A percentile compares a stretch with the other conserved stretches of the same genome.
Evolutionary conservation across 2,888 invertebrate species (phyloP).

Genomic region (Scotopteryx bipunctaria): DNA sequence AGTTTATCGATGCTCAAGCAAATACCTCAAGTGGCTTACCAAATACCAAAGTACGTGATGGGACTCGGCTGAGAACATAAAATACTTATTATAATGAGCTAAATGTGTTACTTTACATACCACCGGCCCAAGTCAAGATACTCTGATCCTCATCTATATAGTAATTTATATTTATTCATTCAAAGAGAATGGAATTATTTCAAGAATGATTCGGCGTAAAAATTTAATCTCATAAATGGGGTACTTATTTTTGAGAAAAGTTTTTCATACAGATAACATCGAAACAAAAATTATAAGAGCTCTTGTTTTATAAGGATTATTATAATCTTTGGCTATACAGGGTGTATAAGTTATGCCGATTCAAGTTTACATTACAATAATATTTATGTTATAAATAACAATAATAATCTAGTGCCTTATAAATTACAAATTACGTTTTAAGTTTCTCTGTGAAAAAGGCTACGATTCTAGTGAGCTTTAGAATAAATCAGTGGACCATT

Average conservation of each 20-base stretch:
- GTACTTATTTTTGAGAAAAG: too few relatives aligned
- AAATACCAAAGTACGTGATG: slow-evolving; percentile 93
- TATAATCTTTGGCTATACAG: too few relatives aligned
- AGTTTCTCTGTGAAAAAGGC: slow-evolving; percentile 13
- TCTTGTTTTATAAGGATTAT: too few relatives aligned
- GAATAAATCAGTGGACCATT: slow-evolving; percentile 28
- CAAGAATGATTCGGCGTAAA: background rate
- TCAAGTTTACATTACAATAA: background rate
- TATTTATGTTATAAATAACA: background rate
- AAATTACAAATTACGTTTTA: slow-evolving; percentile 35
- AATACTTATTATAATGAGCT: slow-evolving; percentile 28
- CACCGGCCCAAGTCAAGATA: slow-evolving; percentile 50
- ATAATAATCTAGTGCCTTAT: slow-evolving; percentile 27
- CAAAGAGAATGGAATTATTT: background rate
- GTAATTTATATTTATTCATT: background rate
- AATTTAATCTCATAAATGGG: too few relatives aligned
- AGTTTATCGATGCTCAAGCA: slow-evolving; percentile 94
- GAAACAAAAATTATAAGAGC: too few relatives aligned
- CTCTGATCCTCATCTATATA: slow-evolving; percentile 12
- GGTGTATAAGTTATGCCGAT: background rate
- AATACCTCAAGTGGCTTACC: slow-evolving; percentile 91
- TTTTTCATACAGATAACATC: too few relatives aligned
- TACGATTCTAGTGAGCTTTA: slow-evolving; percentile 26
- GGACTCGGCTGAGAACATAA: slow-evolving; percentile 87
- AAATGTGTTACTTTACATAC: slow-evolving; percentile 44